Base-by-base conservation (phyloP, 2,888 invertebrate species). In the Lasioglossum vierecki region DNA sequence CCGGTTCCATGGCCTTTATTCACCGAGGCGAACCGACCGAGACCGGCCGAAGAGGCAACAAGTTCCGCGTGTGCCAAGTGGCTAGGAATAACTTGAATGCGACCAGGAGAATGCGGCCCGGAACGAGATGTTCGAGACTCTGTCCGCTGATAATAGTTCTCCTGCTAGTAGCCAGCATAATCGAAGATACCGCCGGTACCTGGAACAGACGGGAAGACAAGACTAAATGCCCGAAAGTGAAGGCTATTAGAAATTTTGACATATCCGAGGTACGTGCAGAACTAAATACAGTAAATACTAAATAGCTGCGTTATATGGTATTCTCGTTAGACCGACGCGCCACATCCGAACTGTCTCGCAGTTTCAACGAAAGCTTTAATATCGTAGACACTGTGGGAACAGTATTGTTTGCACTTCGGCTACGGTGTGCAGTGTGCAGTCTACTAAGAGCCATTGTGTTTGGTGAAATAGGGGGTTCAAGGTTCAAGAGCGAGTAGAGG, bases 191-290 rank as follows among this genome's bases (percentile, higher is more conserved):
- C 53, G 83, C 79, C 60, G 88, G 87, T 44, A 79, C 85, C 22
- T 95, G 94, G 94, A 94, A 95, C 90, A 95, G 95, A 89, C 95
- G 96, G 63, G 96, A 97, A 91, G 97, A 97, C 94, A 96, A 97
- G 92, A 96, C 95, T 26, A 97, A 97, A 94, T 97, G 97, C 92
- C 97, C 97, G 0, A 96, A 96, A 96, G 98, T 98, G 86, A 97
- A 97, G 94, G 97, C 97, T 26, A 97, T 97, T 76, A 96, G 97
- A 68, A 97, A 98, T 95, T 98, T 98, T 93, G 97, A 98, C 95
- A 95, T 98, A 90, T 96, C 97, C 88, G 96, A 96, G 95, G 98
- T 97, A 91, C 82, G 84, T 39, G 35, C 6, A 49, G 9, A 9
- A n/a, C 15, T 4, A 18, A 11, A 41, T 4, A 18, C 35, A 35